Evolutionary conservation across 2,113 vertebrate species (phyloP).

Genomic region (Eira barbara): DNA sequence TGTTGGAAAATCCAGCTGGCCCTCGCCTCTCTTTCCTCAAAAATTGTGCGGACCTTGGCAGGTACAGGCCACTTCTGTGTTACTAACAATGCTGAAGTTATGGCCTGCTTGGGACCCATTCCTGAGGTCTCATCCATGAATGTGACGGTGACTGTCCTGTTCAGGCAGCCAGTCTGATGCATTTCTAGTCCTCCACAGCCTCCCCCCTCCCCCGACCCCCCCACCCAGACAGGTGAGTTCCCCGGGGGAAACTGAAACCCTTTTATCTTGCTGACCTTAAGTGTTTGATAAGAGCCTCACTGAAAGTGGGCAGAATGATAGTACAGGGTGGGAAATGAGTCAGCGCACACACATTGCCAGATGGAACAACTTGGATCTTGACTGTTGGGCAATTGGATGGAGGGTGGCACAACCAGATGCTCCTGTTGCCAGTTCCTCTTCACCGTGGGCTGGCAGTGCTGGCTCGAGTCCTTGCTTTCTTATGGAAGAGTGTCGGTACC

Average conservation of each 20-base stretch:
- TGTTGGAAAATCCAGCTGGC: not conserved
- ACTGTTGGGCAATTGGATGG: not conserved
- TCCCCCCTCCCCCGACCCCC: too few relatives aligned
- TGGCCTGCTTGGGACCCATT: not conserved
- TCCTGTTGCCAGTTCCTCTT: not conserved
- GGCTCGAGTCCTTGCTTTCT: not conserved
- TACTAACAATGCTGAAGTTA: not conserved
- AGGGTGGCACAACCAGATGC: not conserved
- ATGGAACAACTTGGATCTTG: not conserved
- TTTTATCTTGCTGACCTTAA: constrained; percentile 58
- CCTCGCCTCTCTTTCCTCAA: not conserved
- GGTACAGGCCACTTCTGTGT: not conserved
- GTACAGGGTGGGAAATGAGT: constrained; percentile 14
- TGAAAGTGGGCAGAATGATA: not conserved
- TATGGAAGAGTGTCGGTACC: not conserved
- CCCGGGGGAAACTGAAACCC: constrained; percentile 24
- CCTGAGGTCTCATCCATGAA: not conserved
- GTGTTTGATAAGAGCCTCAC: constrained; percentile 21
- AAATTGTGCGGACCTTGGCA: not conserved
- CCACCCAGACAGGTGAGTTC: constrained; percentile 28
- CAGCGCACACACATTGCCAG: not conserved
- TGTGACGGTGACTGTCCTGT: not conserved
- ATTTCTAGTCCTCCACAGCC: not conserved
- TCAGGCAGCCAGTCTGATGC: not conserved
- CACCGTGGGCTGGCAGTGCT: not conserved